A percentile compares a stretch with the other conserved stretches of the same genome.
Evolutionary conservation across 2,797 vertebrate species (phyloP).

Genomic region (Amblyopsis hoosieri): DNA sequence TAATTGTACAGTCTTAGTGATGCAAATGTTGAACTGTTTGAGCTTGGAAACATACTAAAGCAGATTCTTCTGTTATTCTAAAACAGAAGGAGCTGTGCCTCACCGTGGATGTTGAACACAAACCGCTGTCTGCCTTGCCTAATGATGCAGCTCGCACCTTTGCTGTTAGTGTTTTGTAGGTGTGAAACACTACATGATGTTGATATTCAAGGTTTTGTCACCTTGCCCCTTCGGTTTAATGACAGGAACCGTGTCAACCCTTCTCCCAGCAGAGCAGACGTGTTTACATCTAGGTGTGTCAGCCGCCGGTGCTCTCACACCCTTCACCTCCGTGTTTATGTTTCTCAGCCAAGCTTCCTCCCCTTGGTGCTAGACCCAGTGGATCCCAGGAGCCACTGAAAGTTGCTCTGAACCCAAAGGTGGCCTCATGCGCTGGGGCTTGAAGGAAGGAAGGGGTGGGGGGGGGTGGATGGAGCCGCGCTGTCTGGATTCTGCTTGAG

Average conservation of each 20-base stretch:
- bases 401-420: slow-evolving; percentile 12
- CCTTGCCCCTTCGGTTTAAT: slow-evolving; percentile 46
- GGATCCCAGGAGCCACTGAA: slow-evolving; percentile 15
- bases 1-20: background rate
- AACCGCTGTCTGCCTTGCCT: slow-evolving; percentile 17
- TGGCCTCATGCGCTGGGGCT: slow-evolving; percentile 15
- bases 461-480: slow-evolving; percentile 3
- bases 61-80: too few species aligned
- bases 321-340: slow-evolving; percentile 44
- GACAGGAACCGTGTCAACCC: slow-evolving; percentile 31
- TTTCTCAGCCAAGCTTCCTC: slow-evolving; percentile 39
- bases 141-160: slow-evolving; percentile 46
- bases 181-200: slow-evolving; percentile 50
- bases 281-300: slow-evolving; percentile 61
- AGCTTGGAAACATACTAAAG: background rate
- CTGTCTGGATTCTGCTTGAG: slow-evolving; percentile 53
- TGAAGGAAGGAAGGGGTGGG: background rate
- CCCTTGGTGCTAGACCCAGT: slow-evolving; percentile 24
- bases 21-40: background rate
- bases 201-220: slow-evolving; percentile 52
- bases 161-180: slow-evolving; percentile 40
- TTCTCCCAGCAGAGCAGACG: slow-evolving; percentile 26
- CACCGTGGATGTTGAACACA: background rate
- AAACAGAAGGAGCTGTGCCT: too few species aligned
- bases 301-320: slow-evolving; percentile 65